These are phyloP conservation scores for Diorhabda sublineata DNA, from an alignment of 1,140 invertebrate species.

Conservation along the genomic window DNA sequence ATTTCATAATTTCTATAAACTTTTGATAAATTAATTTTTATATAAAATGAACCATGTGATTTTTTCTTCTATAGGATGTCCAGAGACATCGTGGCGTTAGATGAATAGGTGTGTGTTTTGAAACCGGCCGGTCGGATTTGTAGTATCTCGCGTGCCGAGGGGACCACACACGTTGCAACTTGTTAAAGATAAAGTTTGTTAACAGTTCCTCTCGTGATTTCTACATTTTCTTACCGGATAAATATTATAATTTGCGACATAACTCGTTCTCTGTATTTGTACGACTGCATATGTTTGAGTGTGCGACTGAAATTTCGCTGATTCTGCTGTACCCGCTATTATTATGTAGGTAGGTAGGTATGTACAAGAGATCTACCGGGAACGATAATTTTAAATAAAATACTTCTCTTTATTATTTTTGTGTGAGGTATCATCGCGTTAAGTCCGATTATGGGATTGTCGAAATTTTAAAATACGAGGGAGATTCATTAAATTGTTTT, in stretches of 20 bases:
- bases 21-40: too few relatives aligned
- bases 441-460: too few relatives aligned
- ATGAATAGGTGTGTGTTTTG: not conserved
- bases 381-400: too few relatives aligned
- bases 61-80: too few relatives aligned
- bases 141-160: slow-evolving; percentile 39
- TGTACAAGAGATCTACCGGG: too few relatives aligned
- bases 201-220: slow-evolving; percentile 34
- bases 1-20: too few relatives aligned
- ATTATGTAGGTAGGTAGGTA: too few relatives aligned
- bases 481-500: too few relatives aligned
- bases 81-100: not conserved
- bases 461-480: too few relatives aligned
- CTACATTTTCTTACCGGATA: slow-evolving; percentile 15
- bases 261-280: slow-evolving; percentile 2
- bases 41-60: too few relatives aligned
- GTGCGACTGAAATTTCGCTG: slow-evolving; percentile 1
- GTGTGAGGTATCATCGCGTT: too few relatives aligned
- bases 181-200: slow-evolving; percentile 47
- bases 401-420: too few relatives aligned
- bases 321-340: not conserved
- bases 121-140: slow-evolving; percentile 10
- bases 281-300: not conserved
- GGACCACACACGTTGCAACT: slow-evolving; percentile 46
- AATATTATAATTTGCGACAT: slow-evolving; percentile 16